These are phyloP conservation scores for Agonopterix alstromeriana DNA, from an alignment of 2,888 invertebrate genomes.

Conservation along the genomic window DNA sequence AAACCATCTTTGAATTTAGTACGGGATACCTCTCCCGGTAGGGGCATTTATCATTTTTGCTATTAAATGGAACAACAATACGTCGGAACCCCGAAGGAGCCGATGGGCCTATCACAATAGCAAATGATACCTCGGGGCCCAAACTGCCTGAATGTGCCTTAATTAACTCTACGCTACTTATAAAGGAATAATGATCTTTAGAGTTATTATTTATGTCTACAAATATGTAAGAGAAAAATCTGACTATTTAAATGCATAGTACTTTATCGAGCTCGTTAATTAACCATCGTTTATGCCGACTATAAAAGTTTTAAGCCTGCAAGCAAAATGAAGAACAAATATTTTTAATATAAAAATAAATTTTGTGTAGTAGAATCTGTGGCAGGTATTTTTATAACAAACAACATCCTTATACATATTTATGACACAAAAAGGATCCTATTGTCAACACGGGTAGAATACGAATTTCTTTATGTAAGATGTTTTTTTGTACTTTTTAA, in stretches of 20 bases:
- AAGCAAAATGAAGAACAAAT: too few species aligned
- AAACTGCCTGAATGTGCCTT: constrained; percentile 60
- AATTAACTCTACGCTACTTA: constrained; percentile 69
- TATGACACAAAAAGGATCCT: constrained; percentile 22
- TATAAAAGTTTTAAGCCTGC: too few species aligned
- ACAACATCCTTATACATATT: constrained; percentile 22
- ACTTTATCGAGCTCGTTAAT: constrained; percentile 7
- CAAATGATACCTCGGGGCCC: constrained; percentile 70
- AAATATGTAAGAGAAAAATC: constrained; percentile 18
- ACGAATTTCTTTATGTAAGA: constrained; percentile 27
- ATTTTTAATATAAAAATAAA: too few species aligned
- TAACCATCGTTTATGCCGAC: constrained; percentile 2
- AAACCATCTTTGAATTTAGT: constrained; percentile 29
- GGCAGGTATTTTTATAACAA: constrained; percentile 4
- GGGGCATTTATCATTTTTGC: constrained; percentile 74
- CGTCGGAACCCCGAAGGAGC: constrained; percentile 63
- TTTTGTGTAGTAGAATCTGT: too few species aligned
- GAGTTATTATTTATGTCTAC: constrained; percentile 28
- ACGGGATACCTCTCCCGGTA: constrained; percentile 42
- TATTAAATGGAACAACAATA: constrained; percentile 68
- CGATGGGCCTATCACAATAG: constrained; percentile 68
- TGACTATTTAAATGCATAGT: constrained; percentile 19
- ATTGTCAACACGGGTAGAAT: constrained; percentile 40
- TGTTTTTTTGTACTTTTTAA: constrained; percentile 37
- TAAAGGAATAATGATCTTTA: constrained; percentile 52